These are phyloP conservation scores for Malthinus flaveolus DNA, from an alignment of 2,888 invertebrate genomes.

Conservation along the genomic window DNA sequence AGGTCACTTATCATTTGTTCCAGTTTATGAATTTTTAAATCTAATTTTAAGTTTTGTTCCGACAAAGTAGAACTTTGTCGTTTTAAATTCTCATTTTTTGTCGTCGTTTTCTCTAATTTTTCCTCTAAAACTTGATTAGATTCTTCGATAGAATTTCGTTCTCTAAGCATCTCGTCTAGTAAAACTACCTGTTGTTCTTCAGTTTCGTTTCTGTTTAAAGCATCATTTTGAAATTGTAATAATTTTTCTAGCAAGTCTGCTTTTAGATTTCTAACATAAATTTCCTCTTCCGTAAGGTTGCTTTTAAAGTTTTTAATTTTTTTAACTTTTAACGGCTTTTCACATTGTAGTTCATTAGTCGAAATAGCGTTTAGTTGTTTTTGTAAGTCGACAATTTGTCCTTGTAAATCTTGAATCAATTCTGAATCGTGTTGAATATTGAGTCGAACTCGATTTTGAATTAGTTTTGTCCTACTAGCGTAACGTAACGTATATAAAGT, in stretches of 20 bases:
- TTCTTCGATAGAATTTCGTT: conserved; percentile 75
- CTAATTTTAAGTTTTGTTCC: conserved; percentile 91
- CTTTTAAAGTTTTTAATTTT: neutral
- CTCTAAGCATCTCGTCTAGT: conserved; percentile 82
- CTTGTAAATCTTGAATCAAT: conserved; percentile 91
- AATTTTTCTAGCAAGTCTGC: conserved; percentile 83
- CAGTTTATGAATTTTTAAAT: conserved; percentile 87
- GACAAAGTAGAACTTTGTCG: conserved; percentile 93
- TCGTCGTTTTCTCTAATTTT: conserved; percentile 86
- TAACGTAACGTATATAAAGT: conserved; percentile 95
- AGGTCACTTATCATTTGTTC: conserved; percentile 84
- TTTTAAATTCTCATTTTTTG: conserved; percentile 89
- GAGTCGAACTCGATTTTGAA: conserved; percentile 92
- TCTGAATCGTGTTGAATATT: conserved; percentile 99
- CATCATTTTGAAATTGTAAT: conserved; percentile 88
- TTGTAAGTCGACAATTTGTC: conserved; percentile 74
- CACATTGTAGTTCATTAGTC: neutral
- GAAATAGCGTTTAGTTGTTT: conserved; percentile 3
- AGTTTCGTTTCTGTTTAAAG: conserved; percentile 97
- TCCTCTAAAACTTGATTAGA: conserved; percentile 81
- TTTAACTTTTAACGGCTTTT: neutral
- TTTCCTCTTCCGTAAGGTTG: conserved; percentile 39
- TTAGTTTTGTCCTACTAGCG: conserved; percentile 96
- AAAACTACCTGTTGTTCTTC: conserved; percentile 91
- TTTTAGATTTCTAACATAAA: conserved; percentile 46